Percentiles rank a stretch among this genome's conserved stretches.
Evolutionary conservation across 1,140 invertebrate species (phyloP).

Genomic region (Bombus terrestris): DNA sequence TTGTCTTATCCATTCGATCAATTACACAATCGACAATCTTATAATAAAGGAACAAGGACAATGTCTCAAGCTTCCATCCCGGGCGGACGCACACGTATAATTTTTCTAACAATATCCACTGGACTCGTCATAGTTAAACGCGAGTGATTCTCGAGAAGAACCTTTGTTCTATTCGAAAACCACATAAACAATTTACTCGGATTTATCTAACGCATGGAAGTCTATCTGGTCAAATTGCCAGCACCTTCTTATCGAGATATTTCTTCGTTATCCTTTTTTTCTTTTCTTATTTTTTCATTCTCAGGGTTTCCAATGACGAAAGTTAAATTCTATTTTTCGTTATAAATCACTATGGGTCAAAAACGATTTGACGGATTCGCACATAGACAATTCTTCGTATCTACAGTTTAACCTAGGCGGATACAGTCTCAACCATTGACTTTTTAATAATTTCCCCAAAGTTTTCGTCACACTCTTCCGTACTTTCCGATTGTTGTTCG

Average conservation of each 20-base stretch:
- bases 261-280: not conserved
- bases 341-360: conserved; percentile 13
- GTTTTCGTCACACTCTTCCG: conserved; percentile 87
- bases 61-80: conserved; percentile 63
- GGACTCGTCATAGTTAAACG: conserved; percentile 43
- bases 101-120: conserved; percentile 61
- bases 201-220: conserved; percentile 40
- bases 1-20: conserved; percentile 9
- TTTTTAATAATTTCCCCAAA: conserved; percentile 97
- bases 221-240: conserved; percentile 19
- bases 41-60: conserved; percentile 29
- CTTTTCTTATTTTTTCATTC: not conserved
- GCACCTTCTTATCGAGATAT: not conserved
- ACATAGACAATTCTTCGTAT: conserved; percentile 9
- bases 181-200: conserved; percentile 40
- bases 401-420: conserved; percentile 84
- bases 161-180: conserved; percentile 29
- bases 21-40: conserved; percentile 9
- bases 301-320: conserved; percentile 1
- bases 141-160: conserved; percentile 35
- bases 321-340: not conserved
- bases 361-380: conserved; percentile 8
- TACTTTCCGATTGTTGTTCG: conserved; percentile 55
- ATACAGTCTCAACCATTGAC: conserved; percentile 95
- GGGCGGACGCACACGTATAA: conserved; percentile 69